Evolutionary conservation across 2,113 vertebrate genomes (phyloP).

Genomic region (Alethe castanea): DNA sequence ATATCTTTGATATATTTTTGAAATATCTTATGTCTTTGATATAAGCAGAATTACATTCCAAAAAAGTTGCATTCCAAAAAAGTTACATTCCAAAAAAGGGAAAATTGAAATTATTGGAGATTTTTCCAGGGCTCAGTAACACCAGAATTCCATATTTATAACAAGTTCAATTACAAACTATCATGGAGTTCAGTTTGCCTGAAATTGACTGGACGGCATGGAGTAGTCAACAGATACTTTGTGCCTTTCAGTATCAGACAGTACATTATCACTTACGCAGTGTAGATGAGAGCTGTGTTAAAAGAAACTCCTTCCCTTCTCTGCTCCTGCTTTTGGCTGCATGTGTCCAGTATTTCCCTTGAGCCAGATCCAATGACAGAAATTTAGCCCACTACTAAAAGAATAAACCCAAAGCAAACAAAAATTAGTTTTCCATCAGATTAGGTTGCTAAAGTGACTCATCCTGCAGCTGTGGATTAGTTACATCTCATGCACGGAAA

Average conservation of each 20-base stretch:
- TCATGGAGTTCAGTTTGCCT: not conserved
- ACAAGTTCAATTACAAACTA: not conserved
- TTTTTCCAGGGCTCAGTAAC: not conserved
- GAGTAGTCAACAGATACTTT: not conserved
- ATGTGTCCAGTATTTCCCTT: not conserved
- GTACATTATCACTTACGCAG: not conserved
- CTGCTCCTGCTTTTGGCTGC: not conserved
- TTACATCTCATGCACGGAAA: conserved; percentile 11
- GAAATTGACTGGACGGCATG: not conserved
- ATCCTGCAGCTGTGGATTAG: conserved; percentile 46
- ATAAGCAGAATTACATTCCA: not conserved
- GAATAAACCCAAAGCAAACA: conserved; percentile 28
- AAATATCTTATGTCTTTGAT: not conserved
- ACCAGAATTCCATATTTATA: not conserved
- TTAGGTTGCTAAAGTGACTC: conserved; percentile 30
- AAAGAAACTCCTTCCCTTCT: not conserved
- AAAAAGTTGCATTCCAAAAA: not conserved
- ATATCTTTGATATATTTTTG: not conserved
- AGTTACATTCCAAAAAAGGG: not conserved
- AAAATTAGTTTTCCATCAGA: conserved; percentile 12
- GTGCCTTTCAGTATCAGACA: not conserved
- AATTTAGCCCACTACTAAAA: not conserved
- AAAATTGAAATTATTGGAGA: not conserved
- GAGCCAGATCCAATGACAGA: conserved; percentile 9
- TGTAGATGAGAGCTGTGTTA: not conserved